Conservation (phyloP, 2,113 vertebrate species). For the Triplophysa siluroides region DNA sequence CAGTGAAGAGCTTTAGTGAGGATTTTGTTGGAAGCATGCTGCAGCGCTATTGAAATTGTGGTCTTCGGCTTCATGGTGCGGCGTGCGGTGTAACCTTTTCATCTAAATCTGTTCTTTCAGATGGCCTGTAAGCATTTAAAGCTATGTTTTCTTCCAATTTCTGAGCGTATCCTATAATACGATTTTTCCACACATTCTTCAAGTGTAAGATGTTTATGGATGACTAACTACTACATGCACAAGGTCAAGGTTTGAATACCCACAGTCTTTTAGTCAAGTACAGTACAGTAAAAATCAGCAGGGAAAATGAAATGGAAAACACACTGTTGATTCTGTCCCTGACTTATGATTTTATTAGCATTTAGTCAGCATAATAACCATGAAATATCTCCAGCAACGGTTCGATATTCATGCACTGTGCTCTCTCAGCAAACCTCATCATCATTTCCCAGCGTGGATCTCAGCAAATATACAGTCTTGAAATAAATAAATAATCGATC, state of each 20-base stretch:
- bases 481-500: slow-evolving; percentile 22
- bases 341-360: neutral
- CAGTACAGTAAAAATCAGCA: neutral
- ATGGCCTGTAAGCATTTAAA: neutral
- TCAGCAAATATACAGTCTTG: slow-evolving; percentile 7
- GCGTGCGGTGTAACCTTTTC: neutral
- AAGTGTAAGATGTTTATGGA: neutral
- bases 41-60: neutral
- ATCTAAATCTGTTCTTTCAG: slow-evolving; percentile 11
- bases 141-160: neutral
- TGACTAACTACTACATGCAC: neutral
- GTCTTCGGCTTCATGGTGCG: neutral
- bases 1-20: slow-evolving; percentile 13
- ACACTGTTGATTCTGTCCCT: neutral
- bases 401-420: neutral
- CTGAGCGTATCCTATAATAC: neutral
- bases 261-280: neutral
- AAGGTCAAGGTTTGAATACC: slow-evolving; percentile 11
- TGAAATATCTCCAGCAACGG: neutral
- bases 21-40: slow-evolving; percentile 22
- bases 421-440: neutral
- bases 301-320: neutral
- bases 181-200: neutral
- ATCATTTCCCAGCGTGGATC: neutral
- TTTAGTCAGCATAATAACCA: slow-evolving; percentile 4